Evolutionary conservation across 2,113 vertebrate species (phyloP), one percentile per base, ranked within the genome.

Genomic region (Notiomystis cincta): DNA sequence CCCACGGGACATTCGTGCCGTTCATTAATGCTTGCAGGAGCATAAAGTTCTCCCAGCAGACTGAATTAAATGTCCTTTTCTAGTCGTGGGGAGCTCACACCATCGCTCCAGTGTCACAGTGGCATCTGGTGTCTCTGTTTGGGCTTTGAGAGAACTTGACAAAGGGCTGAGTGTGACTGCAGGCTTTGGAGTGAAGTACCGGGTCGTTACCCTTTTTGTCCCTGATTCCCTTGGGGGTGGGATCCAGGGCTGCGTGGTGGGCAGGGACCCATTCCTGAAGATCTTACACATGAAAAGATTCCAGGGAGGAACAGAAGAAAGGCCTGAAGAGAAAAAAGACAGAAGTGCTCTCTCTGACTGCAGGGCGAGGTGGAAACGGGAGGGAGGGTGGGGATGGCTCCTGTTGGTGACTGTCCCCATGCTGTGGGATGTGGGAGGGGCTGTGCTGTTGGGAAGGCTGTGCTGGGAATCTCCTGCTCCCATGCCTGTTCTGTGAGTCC

Each of bases 401-500:
- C 35, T 85, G 53, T 27, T 69, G 18, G 9, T n/a, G 23, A 2
- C 6, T 9, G 1, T 67, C 10, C 17, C 45, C 1, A 0, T 40
- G n/a, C 37, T 65, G 33, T 42, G 91, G 61, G 64, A 11, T 19
- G 44, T 20, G 30, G 62, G 60, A 45, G 45, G 31, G 71, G 9
- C 35, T 45, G 13, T 33, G 51, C 9, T 16, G 0, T 3, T 38
- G 73, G 48, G 35, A 58, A 54, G 38, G 35, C 53, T 66, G 51
- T 53, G 23, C 57, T 80, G 71, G 33, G 45, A 12, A 69, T 22
- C 57, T 92, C 24, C 82, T 35, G 15, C 35, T 70, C 18, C 9
- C 0, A 0, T 6, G 4, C 35, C 48, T 72, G 30, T 40, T 42
- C 30, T 35, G 15, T n/a, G 10, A 37, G 44, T 38, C 42, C 20